These are phyloP conservation scores for Apogon talboti DNA, from an alignment of 2,797 vertebrate species.

Conservation along the genomic window DNA sequence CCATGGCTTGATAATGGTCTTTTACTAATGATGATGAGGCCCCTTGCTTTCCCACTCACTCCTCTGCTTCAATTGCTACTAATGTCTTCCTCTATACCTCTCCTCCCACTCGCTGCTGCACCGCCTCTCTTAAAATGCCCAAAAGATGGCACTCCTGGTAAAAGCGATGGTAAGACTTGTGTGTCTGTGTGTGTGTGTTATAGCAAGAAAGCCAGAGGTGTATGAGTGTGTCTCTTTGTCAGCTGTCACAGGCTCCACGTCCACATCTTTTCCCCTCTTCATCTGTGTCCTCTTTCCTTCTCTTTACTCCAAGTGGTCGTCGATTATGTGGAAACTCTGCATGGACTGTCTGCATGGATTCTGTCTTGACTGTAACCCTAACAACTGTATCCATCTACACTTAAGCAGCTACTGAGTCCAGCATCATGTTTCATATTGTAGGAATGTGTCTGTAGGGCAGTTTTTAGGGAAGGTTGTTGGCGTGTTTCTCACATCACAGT, in stretches of 20 bases:
- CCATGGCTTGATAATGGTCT: slow-evolving; percentile 2
- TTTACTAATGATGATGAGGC: slow-evolving; percentile 38
- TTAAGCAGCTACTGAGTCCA: slow-evolving; percentile 10
- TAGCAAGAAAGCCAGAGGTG: not conserved
- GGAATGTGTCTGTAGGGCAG: not conserved
- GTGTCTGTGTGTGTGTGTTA: slow-evolving; percentile 54
- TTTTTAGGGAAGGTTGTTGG: not conserved
- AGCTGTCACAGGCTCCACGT: slow-evolving; percentile 38
- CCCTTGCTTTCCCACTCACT: slow-evolving; percentile 33
- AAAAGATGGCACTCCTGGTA: slow-evolving; percentile 96
- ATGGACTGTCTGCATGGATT: slow-evolving; percentile 91
- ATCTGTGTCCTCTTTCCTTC: slow-evolving; percentile 45
- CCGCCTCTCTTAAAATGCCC: slow-evolving; percentile 89
- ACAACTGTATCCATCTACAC: slow-evolving; percentile 37
- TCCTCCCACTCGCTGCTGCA: slow-evolving; percentile 83
- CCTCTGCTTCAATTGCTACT: slow-evolving; percentile 67
- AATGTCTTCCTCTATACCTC: slow-evolving; percentile 75
- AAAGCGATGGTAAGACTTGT: slow-evolving; percentile 95
- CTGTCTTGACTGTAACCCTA: slow-evolving; percentile 55
- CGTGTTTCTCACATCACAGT: not conserved
- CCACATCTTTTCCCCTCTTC: slow-evolving; percentile 44
- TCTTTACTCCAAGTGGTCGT: slow-evolving; percentile 51
- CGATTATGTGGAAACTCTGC: slow-evolving; percentile 83
- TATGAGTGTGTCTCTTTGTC: slow-evolving; percentile 48
- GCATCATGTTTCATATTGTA: not conserved